Evolutionary conservation across 2,113 vertebrate species (phyloP), one percentile per base, ranked within the genome.

Genomic region (Struthio camelus): DNA sequence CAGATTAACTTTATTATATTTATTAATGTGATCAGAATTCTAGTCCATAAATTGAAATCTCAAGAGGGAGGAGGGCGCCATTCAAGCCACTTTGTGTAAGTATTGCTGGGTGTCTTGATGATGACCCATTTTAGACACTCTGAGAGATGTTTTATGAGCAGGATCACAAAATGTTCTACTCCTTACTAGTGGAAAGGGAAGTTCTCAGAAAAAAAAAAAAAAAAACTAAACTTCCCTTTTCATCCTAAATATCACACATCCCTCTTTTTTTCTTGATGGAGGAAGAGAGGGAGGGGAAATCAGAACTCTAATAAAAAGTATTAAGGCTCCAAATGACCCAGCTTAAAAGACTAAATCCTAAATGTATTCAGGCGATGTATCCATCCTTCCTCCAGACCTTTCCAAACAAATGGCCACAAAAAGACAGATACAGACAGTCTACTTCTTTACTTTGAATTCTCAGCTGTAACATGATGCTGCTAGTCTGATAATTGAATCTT

Each of bases 1-100:
- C 95, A 98, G 97, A 90, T 98, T 44, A 98, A 98, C 93, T 97
- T 98, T 61, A 8, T 97, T 66, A 98, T 98, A 96, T 98, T 98
- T 95, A 85, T 98, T 59, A 98, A 98, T 66, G 97, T 98, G 80
- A 98, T 98, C 64, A 96, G 97, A 66, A 98, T 98, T 88, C 97
- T 98, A 14, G 89, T 96, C 62, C 97, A 98, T 94, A 98, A 98
- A 94, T 69, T 98, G 42, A 97, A 98, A 80, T 97, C 96, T 54
- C 96, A 97, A 8, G 96, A 97, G 24, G 75, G 93, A 46, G 91
- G 97, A 80, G 82, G 71, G 65, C 91, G 50, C 87, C 96, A 80
- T 91, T 93, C 97, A 10, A 96, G 53, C 42, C 96, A 98, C 64
- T 98, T 97, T 70, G 95, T 97, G 98, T 98, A 36, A 98, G 97